These are phyloP conservation scores for Tragulus kanchil DNA, from an alignment of 2,113 vertebrate species.

Conservation along the genomic window DNA sequence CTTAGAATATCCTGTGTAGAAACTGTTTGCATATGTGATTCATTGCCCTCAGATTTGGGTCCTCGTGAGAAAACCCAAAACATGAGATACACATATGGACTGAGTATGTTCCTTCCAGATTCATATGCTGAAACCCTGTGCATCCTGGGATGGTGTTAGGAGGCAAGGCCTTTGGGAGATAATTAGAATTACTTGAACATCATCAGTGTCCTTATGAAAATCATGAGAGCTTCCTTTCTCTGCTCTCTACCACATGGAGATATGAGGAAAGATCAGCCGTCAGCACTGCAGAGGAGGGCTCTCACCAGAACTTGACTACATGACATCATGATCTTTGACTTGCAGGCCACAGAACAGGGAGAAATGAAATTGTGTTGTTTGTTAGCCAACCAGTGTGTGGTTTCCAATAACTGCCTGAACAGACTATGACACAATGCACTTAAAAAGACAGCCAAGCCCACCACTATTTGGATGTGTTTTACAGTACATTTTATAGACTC, in stretches of 20 bases:
- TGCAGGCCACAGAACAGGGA: not conserved
- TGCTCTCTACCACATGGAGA: not conserved
- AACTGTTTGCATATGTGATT: not conserved
- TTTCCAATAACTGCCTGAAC: not conserved
- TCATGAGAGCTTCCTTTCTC: not conserved
- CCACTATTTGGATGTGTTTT: not conserved
- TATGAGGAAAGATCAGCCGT: not conserved
- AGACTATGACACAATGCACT: not conserved
- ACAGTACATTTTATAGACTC: not conserved
- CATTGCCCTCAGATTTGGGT: not conserved
- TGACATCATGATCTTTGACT: not conserved
- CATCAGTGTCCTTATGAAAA: not conserved
- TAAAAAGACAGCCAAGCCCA: not conserved
- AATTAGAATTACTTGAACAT: not conserved
- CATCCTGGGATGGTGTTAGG: not conserved
- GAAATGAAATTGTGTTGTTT: not conserved
- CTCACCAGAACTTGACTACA: not conserved
- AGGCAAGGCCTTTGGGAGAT: not conserved
- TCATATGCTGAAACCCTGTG: not conserved
- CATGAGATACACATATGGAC: not conserved
- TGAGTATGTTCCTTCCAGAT: not conserved
- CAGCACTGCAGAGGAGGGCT: not conserved
- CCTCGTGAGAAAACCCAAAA: slow-evolving; percentile 17
- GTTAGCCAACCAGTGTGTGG: not conserved
- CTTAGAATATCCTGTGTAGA: not conserved